These are phyloP conservation scores for Lophochroa leadbeateri DNA, from an alignment of 2,113 vertebrate genomes.

Conservation along the genomic window DNA sequence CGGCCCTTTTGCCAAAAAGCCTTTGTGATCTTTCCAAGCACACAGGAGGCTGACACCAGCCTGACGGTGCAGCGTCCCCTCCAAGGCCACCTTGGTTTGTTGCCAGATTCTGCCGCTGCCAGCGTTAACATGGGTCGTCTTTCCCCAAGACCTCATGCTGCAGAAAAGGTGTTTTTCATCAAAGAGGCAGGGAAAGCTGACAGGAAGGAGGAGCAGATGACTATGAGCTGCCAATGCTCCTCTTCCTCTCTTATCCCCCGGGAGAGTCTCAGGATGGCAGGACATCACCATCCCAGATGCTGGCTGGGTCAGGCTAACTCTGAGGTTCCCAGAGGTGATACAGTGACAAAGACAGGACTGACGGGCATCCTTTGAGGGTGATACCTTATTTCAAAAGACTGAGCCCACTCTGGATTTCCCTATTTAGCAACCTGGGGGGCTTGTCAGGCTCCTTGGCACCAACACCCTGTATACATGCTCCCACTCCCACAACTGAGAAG, in stretches of 20 bases:
- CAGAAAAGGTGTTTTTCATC: neutral
- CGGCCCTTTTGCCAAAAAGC: neutral
- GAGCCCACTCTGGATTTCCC: neutral
- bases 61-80: neutral
- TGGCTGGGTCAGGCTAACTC: neutral
- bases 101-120: neutral
- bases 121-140: neutral
- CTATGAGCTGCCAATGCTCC: rapidly evolving
- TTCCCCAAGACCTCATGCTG: neutral
- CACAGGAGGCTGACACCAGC: neutral
- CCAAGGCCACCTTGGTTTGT: neutral
- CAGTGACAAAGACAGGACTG: neutral
- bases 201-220: neutral
- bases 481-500: neutral
- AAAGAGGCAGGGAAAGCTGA: neutral
- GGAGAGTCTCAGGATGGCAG: neutral
- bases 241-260: neutral
- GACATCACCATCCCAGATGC: neutral
- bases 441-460: neutral
- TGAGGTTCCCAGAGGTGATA: neutral
- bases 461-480: neutral
- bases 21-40: neutral
- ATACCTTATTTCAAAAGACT: neutral
- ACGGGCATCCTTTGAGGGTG: neutral
- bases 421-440: neutral